Evolutionary conservation across 2,113 vertebrate genomes (phyloP).

Genomic region (Sorex fumeus): DNA sequence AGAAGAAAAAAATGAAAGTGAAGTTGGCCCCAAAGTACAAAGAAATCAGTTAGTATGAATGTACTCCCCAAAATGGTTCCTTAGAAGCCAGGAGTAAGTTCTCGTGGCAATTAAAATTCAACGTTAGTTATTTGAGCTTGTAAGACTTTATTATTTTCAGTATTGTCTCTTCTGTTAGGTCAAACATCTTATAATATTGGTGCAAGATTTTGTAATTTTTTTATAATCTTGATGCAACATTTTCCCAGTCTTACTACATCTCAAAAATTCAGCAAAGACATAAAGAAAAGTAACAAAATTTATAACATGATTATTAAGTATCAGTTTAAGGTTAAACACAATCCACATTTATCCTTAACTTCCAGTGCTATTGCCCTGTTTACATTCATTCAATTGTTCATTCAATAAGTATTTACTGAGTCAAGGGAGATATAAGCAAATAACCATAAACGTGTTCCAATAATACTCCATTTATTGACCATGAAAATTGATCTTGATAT

Average conservation of each 20-base stretch:
- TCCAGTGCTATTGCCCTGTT: not conserved
- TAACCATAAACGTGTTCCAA: not conserved
- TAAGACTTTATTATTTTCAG: not conserved
- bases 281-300: not conserved
- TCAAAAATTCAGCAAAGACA: conserved; percentile 34
- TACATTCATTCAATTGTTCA: not conserved
- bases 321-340: not conserved
- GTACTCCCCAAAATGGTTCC: not conserved
- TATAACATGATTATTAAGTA: not conserved
- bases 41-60: conserved; percentile 19
- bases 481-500: not conserved
- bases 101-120: conserved; percentile 35
- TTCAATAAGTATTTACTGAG: conserved; percentile 14
- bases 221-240: conserved; percentile 42
- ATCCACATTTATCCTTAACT: not conserved
- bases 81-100: conserved; percentile 58
- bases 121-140: conserved; percentile 36
- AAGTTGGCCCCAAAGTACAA: conserved; percentile 26
- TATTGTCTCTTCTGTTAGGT: conserved; percentile 23
- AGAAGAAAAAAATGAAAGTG: not conserved
- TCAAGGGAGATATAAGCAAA: not conserved
- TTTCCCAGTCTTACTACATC: conserved; percentile 42
- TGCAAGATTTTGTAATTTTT: conserved; percentile 67
- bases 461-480: not conserved
- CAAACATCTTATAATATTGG: not conserved